Percentiles rank a stretch among this genome's conserved stretches.
Conservation (phyloP, 2,797 vertebrate species). For the Babyrousa celebensis region DNA sequence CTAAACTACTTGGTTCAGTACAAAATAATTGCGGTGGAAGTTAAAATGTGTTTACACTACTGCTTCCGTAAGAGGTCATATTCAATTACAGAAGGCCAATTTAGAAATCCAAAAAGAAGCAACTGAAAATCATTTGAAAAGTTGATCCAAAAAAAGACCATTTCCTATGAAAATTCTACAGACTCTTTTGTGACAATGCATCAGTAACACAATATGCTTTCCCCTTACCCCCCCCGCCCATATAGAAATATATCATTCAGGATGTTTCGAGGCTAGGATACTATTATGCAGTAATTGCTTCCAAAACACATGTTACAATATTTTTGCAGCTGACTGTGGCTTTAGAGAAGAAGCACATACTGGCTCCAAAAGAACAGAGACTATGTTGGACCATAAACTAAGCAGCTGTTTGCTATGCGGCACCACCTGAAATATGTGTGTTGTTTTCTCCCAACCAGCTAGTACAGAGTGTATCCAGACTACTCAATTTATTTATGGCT, state of each 20-base stretch:
- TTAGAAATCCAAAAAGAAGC: slow-evolving; percentile 57
- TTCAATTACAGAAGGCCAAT: slow-evolving; percentile 63
- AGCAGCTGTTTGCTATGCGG: slow-evolving; percentile 58
- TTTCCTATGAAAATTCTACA: slow-evolving; percentile 58
- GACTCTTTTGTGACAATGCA: background rate
- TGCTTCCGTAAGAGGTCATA: slow-evolving; percentile 30
- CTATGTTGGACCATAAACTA: slow-evolving; percentile 54
- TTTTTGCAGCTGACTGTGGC: slow-evolving; percentile 79
- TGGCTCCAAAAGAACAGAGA: slow-evolving; percentile 69
- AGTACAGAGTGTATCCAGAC: slow-evolving; percentile 63
- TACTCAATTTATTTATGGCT: slow-evolving; percentile 15
- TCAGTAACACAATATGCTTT: slow-evolving; percentile 3
- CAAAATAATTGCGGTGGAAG: slow-evolving; percentile 69
- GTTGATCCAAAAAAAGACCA: background rate
- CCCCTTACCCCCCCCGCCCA: background rate
- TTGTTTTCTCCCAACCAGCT: slow-evolving; percentile 54
- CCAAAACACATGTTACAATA: slow-evolving; percentile 74
- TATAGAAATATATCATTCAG: slow-evolving; percentile 60
- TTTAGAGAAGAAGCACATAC: slow-evolving; percentile 69
- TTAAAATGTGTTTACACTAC: slow-evolving; percentile 48
- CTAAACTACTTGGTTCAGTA: slow-evolving; percentile 46
- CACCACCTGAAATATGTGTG: slow-evolving; percentile 59
- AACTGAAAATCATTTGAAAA: slow-evolving; percentile 59
- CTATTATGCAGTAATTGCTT: slow-evolving; percentile 71
- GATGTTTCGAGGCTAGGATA: slow-evolving; percentile 69